A percentile compares a stretch with the other conserved stretches of the same genome.
Conservation (phyloP, 2,797 vertebrate species). For the Fratercula arctica region DNA sequence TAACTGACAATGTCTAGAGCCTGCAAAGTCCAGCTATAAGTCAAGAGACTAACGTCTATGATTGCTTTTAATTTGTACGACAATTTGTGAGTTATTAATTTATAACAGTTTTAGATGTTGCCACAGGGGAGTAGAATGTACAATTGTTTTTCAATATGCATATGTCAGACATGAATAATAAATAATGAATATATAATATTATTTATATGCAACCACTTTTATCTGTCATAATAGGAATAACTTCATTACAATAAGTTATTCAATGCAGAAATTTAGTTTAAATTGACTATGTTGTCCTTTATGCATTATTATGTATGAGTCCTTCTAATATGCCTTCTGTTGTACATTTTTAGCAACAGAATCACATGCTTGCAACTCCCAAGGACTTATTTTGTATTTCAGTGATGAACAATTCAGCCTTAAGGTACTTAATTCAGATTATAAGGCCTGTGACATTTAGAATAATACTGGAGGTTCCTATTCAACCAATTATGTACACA, state of each 20-base stretch:
- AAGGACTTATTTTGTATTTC: constrained; percentile 43
- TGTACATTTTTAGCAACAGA: constrained; percentile 27
- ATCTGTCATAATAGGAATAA: not conserved
- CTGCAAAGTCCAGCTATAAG: constrained; percentile 55
- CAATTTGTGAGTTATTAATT: constrained; percentile 60
- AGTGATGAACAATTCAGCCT: constrained; percentile 16
- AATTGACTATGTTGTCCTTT: not conserved
- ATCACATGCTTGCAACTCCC: not conserved
- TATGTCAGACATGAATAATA: constrained; percentile 47
- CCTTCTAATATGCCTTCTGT: not conserved
- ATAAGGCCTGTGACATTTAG: constrained; percentile 36
- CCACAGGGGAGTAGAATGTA: not conserved
- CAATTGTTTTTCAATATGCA: constrained; percentile 26
- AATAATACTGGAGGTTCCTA: constrained; percentile 24
- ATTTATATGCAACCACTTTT: constrained; percentile 43
- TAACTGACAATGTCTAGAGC: constrained; percentile 62
- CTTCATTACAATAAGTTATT: constrained; percentile 21
- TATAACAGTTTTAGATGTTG: constrained; percentile 43
- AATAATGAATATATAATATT: constrained; percentile 22
- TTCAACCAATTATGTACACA: constrained; percentile 12
- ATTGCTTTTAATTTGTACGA: constrained; percentile 57
- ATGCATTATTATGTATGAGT: not conserved
- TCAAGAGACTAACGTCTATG: constrained; percentile 37
- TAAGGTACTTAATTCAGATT: constrained; percentile 13
- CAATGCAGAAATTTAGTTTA: constrained; percentile 31